phyloP scores from a whole-genome alignment of 2,888 invertebrate genomes.

The Smittia sp. region DNA sequence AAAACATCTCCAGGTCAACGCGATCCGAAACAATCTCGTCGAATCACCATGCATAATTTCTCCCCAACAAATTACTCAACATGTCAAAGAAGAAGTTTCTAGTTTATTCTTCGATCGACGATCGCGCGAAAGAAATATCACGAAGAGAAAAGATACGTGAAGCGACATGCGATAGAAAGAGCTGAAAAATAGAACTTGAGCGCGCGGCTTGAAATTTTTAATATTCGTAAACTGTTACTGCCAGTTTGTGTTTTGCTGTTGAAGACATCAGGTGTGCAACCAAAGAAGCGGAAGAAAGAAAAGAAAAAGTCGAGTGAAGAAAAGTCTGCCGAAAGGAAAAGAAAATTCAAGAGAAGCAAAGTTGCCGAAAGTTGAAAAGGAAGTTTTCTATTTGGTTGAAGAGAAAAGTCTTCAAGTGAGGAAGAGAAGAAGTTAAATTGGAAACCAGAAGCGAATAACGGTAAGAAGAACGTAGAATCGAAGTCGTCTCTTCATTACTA shows the following conservation, averaged over 20 bases:
- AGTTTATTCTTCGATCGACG: neutral
- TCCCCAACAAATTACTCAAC: neutral
- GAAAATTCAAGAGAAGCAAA: neutral
- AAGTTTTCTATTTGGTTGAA: too few species aligned
- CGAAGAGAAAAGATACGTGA: neutral
- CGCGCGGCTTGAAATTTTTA: neutral
- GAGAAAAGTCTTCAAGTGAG: neutral
- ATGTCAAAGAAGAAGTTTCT: neutral
- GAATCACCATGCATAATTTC: constrained; percentile 6
- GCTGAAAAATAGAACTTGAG: constrained; percentile 41
- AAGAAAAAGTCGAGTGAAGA: constrained; percentile 1
- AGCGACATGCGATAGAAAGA: constrained; percentile 35
- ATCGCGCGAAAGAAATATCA: neutral
- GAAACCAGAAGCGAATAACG: constrained; percentile 39
- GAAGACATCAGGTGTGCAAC: constrained; percentile 32
- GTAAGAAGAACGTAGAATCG: constrained; percentile 25
- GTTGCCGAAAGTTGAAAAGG: too few species aligned
- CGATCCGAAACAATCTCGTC: neutral
- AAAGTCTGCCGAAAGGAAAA: neutral
- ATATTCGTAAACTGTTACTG: constrained; percentile 7
- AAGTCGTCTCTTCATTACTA: constrained; percentile 6
- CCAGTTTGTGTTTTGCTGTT: constrained; percentile 34
- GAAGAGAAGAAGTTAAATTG: constrained; percentile 13
- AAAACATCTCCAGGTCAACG: too few species aligned
- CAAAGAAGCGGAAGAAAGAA: neutral